These are phyloP conservation scores for Ophion obscuratus DNA, from an alignment of 2,888 invertebrate species.

Conservation along the genomic window DNA sequence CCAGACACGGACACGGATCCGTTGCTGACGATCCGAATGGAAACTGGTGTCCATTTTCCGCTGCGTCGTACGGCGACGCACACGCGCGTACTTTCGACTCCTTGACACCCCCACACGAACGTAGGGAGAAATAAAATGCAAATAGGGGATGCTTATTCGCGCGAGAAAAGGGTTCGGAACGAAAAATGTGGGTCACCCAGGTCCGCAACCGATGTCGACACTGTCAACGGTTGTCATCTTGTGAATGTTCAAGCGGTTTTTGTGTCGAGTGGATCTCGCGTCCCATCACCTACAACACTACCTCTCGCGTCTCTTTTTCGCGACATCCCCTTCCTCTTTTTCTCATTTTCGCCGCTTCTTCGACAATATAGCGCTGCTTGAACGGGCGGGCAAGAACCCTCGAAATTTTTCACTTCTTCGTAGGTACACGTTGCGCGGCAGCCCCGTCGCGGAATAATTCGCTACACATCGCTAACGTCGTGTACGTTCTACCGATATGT, in stretches of 20 bases:
- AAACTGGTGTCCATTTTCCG: background rate
- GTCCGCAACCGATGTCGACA: conserved; percentile 50
- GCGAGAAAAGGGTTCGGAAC: conserved; percentile 11
- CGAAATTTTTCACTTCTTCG: conserved; percentile 47
- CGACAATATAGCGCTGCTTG: conserved; percentile 55
- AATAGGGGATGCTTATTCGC: background rate
- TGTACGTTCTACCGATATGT: conserved; percentile 1
- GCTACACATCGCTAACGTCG: conserved; percentile 31
- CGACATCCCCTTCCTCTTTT: conserved; percentile 25
- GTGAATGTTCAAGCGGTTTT: conserved; percentile 58
- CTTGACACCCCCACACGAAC: conserved; percentile 29
- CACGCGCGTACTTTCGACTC: conserved; percentile 10
- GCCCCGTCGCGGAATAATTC: conserved; percentile 51
- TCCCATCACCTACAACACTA: conserved; percentile 18
- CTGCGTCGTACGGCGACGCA: background rate
- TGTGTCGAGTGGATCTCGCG: conserved; percentile 58
- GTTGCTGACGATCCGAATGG: background rate
- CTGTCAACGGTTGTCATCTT: conserved; percentile 43
- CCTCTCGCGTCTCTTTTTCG: conserved; percentile 18
- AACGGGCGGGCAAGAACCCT: conserved; percentile 51
- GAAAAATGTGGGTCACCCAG: conserved; percentile 58
- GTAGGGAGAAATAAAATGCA: conserved; percentile 23
- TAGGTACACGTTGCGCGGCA: conserved; percentile 54
- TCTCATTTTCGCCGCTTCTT: conserved; percentile 51
- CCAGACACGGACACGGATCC: background rate